These are phyloP conservation scores for Benthosema pterotum DNA, from an alignment of 2,797 vertebrate genomes.

Conservation along the genomic window DNA sequence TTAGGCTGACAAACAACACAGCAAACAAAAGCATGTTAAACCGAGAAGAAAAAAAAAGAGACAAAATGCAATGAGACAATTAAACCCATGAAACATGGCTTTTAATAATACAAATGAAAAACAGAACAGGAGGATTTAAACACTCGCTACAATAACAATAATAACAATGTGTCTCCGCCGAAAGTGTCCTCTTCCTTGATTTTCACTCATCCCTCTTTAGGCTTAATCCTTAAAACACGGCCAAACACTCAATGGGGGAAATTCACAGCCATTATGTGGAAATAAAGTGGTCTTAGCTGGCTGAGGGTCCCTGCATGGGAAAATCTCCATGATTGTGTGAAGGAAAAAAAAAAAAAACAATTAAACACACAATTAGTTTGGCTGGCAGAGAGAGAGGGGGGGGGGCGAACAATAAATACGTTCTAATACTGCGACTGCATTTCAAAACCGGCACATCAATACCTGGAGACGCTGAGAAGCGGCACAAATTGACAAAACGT, in stretches of 20 bases:
- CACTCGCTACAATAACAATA: background rate
- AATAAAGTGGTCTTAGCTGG: constrained; percentile 48
- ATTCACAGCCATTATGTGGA: constrained; percentile 67
- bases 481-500: too few relatives aligned
- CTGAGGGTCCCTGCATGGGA: constrained; percentile 47
- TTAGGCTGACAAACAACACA: too few relatives aligned
- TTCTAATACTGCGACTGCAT: constrained; percentile 60
- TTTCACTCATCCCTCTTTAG: constrained; percentile 14
- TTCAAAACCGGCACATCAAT: constrained; percentile 53
- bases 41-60: too few relatives aligned
- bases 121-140: too few relatives aligned
- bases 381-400: constrained; percentile 58
- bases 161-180: constrained; percentile 26
- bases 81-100: background rate
- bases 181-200: constrained; percentile 28
- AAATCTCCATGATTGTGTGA: constrained; percentile 59
- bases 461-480: constrained; percentile 4
- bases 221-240: constrained; percentile 64
- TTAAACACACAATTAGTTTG: constrained; percentile 70
- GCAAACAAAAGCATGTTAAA: too few relatives aligned
- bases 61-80: too few relatives aligned
- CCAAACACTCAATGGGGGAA: constrained; percentile 64
- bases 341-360: constrained; percentile 64
- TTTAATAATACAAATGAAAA: too few relatives aligned
- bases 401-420: constrained; percentile 55